Base-by-base conservation (phyloP, 2,113 vertebrate genomes). In the Chitala chitala region DNA sequence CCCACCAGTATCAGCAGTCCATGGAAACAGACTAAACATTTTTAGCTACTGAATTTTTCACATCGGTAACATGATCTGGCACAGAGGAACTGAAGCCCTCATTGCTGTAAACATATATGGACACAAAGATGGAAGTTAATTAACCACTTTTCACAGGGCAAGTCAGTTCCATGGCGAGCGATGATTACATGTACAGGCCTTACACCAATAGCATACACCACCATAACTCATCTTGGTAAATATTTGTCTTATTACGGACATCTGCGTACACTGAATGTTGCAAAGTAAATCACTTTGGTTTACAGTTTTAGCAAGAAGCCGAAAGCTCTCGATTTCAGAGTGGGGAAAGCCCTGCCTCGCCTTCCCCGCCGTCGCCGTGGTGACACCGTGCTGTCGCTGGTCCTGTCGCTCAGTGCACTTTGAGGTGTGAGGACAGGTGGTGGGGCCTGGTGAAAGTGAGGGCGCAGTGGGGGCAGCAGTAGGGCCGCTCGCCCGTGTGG, bases 401-500 rank as follows among this genome's bases (percentile, higher is more conserved):
- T 24, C 7, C 58, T 31, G 29, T 7, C 13, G 12, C 13, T 59
- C 40, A 74, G 66, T 81, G 82, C 10, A 75, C 79, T 44, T 76
- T 74, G 20, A 81, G 79, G 9, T 91, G 88, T 54, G 82, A 83
- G 5, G 84, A 83, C 54, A 88, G 81, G 69, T 86, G 87, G 73
- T 85, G 86, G 0, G 84, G 76, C 29, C 86, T 86, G 2, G 80
- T 83, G 56, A 88, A 90, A 6, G 85, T 79, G 55, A 86, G 85
- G 46, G 81, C 79, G 53, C 88, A 90, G 69, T 84, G 83, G 0
- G 81, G 83, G 77, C 89, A 91, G 24, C 78, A 78, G 71, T 87
- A 86, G 0, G 89, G 88, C 61, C 85, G 83, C 50, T 89, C 85
- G 0, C 86, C 89, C 2, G 87, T 83, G 78, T 83, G 84, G 31